Percentiles rank a stretch among this genome's conserved stretches.
Conservation (phyloP, 2,888 invertebrate genomes). For the Lasius fuliginosus region DNA sequence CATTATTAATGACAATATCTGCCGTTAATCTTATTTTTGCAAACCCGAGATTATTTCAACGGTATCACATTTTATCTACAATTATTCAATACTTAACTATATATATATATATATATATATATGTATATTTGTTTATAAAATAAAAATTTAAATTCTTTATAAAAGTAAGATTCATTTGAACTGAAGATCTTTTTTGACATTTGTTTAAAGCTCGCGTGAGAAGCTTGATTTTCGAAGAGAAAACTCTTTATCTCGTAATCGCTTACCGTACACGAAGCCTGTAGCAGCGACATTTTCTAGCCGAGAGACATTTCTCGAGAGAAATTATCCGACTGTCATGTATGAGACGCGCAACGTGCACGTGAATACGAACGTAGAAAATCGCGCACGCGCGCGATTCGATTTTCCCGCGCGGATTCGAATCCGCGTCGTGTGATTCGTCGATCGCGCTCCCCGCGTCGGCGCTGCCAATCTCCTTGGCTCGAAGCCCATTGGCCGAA, state of each 20-base stretch:
- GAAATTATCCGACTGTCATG: neutral
- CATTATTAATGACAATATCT: neutral
- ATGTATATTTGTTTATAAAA: neutral
- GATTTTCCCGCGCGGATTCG: neutral
- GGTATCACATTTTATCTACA: neutral
- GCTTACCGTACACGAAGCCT: neutral
- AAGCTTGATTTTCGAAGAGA: neutral
- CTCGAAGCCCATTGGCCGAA: neutral
- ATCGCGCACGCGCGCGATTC: neutral
- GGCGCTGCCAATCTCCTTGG: neutral
- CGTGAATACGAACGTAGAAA: neutral
- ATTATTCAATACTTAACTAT: neutral
- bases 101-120: neutral
- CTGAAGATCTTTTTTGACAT: neutral
- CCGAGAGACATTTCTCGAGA: neutral
- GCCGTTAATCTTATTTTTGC: neutral
- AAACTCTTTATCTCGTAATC: neutral
- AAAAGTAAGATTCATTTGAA: neutral
- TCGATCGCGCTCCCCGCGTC: neutral
- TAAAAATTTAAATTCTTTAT: neutral
- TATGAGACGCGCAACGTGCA: neutral
- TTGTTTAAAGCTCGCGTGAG: neutral
- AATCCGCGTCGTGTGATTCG: neutral
- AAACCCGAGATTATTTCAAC: neutral
- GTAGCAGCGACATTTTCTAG: neutral